Conservation (phyloP, 2,888 invertebrate genomes). For the Miltochrista miniata region DNA sequence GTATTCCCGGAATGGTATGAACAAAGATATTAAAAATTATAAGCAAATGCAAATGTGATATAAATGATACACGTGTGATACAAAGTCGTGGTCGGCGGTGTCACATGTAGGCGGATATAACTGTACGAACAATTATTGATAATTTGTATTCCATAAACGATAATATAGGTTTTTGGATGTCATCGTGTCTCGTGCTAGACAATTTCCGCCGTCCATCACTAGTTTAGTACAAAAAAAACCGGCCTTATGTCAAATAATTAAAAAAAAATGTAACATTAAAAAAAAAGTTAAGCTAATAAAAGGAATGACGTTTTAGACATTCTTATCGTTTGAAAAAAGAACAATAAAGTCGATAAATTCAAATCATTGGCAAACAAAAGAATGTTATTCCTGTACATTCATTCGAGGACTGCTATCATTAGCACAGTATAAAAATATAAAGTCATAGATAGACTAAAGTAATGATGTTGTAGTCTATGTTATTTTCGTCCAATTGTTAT, state of each 20-base stretch:
- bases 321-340: constrained; percentile 14
- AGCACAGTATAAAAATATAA: constrained; percentile 18
- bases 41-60: constrained; percentile 28
- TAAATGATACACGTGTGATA: constrained; percentile 37
- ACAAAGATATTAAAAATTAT: constrained; percentile 12
- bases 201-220: constrained; percentile 36
- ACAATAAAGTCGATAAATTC: constrained; percentile 12
- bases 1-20: no score
- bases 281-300: no score
- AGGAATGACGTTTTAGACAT: no score
- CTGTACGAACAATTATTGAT: constrained; percentile 51
- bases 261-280: constrained; percentile 10
- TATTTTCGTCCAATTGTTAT: constrained; percentile 43
- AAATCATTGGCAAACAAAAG: constrained; percentile 17
- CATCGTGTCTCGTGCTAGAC: constrained; percentile 31
- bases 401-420: constrained; percentile 21
- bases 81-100: constrained; percentile 13
- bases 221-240: constrained; percentile 18
- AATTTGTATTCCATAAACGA: constrained; percentile 58
- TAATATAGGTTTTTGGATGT: constrained; percentile 36
- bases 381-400: constrained; percentile 17
- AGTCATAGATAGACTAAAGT: constrained; percentile 17
- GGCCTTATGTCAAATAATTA: constrained; percentile 14
- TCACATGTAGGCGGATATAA: constrained; percentile 45
- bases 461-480: constrained; percentile 46